Evolutionary conservation across 2,888 invertebrate genomes (phyloP).

Genomic region (Rhimphoctona megacephalus): DNA sequence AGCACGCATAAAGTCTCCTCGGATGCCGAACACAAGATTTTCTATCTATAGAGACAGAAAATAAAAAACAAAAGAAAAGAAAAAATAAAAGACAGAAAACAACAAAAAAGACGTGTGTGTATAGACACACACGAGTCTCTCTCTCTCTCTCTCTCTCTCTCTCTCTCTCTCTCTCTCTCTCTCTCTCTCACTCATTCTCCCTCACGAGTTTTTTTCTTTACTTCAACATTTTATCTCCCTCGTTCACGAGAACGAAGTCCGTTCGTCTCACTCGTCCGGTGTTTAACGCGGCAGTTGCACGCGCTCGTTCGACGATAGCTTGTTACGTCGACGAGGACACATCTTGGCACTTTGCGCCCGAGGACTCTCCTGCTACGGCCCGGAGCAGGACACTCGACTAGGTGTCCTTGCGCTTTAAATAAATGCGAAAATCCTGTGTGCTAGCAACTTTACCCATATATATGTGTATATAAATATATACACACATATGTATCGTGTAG

Average conservation of each 20-base stretch:
- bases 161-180: conserved; percentile 22
- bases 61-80: too few species aligned
- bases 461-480: neutral
- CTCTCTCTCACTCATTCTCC: conserved; percentile 41
- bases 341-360: conserved; percentile 82
- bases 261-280: conserved; percentile 44
- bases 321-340: conserved; percentile 81
- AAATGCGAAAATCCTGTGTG: conserved; percentile 80
- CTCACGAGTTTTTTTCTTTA: conserved; percentile 52
- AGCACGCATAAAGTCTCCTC: conserved; percentile 74
- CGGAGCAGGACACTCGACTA: conserved; percentile 79
- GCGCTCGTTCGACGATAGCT: conserved; percentile 68
- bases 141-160: neutral
- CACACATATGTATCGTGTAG: conserved; percentile 49
- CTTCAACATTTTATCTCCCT: conserved; percentile 51
- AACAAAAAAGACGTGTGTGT: too few species aligned
- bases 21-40: conserved; percentile 51
- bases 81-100: too few species aligned
- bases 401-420: conserved; percentile 84
- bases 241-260: conserved; percentile 18
- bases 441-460: conserved; percentile 65
- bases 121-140: neutral
- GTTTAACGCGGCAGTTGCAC: conserved; percentile 58
- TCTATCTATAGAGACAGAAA: too few species aligned
- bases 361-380: conserved; percentile 70